These are phyloP conservation scores for Carabus problematicus DNA, from an alignment of 2,888 invertebrate genomes.

Conservation along the genomic window DNA sequence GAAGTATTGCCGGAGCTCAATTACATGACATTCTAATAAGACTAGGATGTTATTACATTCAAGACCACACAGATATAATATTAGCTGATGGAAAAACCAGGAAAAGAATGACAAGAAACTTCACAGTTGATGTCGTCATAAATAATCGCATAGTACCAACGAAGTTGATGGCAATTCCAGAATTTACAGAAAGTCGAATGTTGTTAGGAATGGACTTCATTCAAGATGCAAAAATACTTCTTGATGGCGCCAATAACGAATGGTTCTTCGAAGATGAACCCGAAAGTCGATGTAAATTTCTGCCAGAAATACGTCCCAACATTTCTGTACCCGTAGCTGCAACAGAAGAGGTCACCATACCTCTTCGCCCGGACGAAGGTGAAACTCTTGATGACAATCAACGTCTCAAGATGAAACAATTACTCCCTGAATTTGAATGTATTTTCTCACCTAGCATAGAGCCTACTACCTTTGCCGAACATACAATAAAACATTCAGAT, in stretches of 20 bases:
- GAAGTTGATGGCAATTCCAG: neutral
- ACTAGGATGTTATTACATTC: neutral
- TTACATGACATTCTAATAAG: no score
- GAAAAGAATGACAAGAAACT: slow-evolving; percentile 9
- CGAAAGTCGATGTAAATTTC: neutral
- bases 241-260: neutral
- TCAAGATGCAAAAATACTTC: slow-evolving; percentile 6
- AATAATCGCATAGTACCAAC: slow-evolving; percentile 7
- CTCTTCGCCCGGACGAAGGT: slow-evolving; percentile 4
- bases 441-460: slow-evolving; percentile 3
- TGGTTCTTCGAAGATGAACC: slow-evolving; percentile 6
- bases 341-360: neutral
- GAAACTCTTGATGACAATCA: neutral
- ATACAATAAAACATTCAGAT: neutral
- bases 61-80: no score
- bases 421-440: slow-evolving; percentile 4
- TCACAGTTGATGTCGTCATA: slow-evolving; percentile 1
- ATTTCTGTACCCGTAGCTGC: slow-evolving; percentile 9
- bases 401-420: slow-evolving; percentile 3
- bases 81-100: neutral
- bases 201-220: slow-evolving; percentile 9
- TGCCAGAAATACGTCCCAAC: neutral
- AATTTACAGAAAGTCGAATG: neutral
- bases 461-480: slow-evolving; percentile 1
- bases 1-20: no score